A percentile compares a stretch with the other conserved stretches of the same genome.
These are phyloP conservation scores for Laticauda laticaudata DNA, from an alignment of 2,113 vertebrate genomes.

Conservation along the genomic window DNA sequence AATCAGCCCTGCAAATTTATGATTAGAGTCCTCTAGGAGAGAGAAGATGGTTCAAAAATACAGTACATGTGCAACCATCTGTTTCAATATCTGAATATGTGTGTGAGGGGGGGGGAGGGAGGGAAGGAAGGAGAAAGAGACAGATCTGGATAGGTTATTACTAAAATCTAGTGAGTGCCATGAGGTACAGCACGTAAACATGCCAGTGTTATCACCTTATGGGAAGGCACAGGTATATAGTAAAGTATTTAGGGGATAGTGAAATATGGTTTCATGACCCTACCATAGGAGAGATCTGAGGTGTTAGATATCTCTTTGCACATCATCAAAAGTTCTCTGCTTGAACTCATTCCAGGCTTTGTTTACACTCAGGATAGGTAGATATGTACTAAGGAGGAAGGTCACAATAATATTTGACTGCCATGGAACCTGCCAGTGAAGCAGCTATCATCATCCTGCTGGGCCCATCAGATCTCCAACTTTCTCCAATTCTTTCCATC, in stretches of 20 bases:
- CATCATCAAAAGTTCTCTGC: background rate
- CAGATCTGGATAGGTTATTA: background rate
- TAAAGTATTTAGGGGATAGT: background rate
- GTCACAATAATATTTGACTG: background rate
- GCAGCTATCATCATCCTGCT: background rate
- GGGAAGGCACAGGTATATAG: background rate
- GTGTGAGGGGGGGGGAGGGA: too few relatives aligned
- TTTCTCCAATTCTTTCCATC: background rate
- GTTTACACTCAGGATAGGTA: background rate
- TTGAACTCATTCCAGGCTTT: background rate
- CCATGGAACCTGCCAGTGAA: background rate
- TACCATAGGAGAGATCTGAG: background rate
- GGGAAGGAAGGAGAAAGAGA: too few relatives aligned
- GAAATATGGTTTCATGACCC: background rate
- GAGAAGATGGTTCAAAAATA: background rate
- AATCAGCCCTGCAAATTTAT: background rate
- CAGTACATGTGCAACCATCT: background rate
- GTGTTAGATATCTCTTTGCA: background rate
- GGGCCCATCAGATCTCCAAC: background rate
- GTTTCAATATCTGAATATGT: background rate
- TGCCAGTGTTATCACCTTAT: background rate
- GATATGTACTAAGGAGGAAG: background rate
- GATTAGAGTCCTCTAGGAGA: background rate
- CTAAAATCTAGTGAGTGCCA: background rate
- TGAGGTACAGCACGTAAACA: background rate